Evolutionary conservation across 2,888 invertebrate genomes (phyloP).

Genomic region (Eupithecia subfuscata): DNA sequence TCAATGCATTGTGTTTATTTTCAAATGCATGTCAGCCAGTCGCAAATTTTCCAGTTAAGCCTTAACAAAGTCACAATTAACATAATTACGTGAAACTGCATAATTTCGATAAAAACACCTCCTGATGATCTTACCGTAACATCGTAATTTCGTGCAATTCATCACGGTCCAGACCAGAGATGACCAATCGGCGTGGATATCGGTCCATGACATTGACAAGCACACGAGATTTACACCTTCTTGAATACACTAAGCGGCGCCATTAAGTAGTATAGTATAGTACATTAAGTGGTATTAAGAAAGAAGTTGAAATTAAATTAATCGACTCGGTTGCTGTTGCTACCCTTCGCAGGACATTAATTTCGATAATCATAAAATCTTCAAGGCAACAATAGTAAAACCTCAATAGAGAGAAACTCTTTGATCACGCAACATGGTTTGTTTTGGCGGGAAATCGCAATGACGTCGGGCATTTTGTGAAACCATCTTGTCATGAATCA

Average conservation of each 20-base stretch:
- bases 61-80: constrained; percentile 7
- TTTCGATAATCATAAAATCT: constrained; percentile 36
- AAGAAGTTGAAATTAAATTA: no score
- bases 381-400: constrained; percentile 55
- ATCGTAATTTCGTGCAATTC: constrained; percentile 8
- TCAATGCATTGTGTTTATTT: constrained; percentile 2
- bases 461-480: constrained; percentile 49
- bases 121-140: constrained; percentile 17
- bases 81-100: constrained; percentile 3
- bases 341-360: constrained; percentile 9
- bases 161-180: constrained; percentile 19
- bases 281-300: no score
- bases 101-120: not conserved
- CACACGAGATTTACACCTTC: not conserved
- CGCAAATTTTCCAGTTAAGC: not conserved
- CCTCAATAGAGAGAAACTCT: constrained; percentile 47
- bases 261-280: no score
- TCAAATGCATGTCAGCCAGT: not conserved
- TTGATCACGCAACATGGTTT: constrained; percentile 63
- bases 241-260: not conserved
- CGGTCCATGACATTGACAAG: not conserved
- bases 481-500: constrained; percentile 34
- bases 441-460: constrained; percentile 61
- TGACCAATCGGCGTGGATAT: not conserved
- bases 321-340: not conserved